Percentiles rank a stretch among this genome's conserved stretches.
Conservation (phyloP, 2,797 vertebrate genomes). For the Onychomys leucogaster region DNA sequence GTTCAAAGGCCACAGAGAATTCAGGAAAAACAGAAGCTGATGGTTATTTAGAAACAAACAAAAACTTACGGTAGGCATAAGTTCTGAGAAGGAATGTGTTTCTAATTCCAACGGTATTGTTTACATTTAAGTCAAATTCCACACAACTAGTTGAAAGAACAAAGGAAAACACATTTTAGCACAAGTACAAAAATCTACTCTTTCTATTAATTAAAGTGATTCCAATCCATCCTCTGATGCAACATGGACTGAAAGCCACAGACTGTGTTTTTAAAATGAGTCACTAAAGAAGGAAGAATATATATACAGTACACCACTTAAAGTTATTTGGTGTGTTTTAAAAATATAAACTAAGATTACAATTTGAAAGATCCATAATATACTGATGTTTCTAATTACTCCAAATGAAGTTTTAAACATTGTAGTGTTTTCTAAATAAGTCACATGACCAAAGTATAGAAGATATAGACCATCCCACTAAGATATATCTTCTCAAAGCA, state of each 20-base stretch:
- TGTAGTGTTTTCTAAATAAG: conserved; percentile 33
- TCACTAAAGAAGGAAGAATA: conserved; percentile 42
- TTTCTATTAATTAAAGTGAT: conserved; percentile 31
- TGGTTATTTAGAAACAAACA: conserved; percentile 70
- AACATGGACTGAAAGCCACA: not conserved
- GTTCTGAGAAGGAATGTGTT: conserved; percentile 98
- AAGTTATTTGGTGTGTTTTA: conserved; percentile 9
- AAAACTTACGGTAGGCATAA: conserved; percentile 94
- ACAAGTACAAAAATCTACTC: conserved; percentile 44
- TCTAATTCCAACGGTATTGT: conserved; percentile 98
- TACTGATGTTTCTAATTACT: conserved; percentile 6
- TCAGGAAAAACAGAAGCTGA: conserved; percentile 31
- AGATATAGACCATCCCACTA: conserved; percentile 33
- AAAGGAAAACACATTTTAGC: conserved; percentile 43
- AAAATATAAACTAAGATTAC: conserved; percentile 57
- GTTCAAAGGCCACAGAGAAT: conserved; percentile 54
- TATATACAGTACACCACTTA: conserved; percentile 43
- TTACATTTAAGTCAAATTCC: conserved; percentile 99
- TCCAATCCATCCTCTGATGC: not conserved
- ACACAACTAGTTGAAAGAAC: conserved; percentile 89
- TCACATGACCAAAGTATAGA: conserved; percentile 31
- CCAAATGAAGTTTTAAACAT: conserved; percentile 15
- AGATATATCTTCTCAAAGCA: not conserved
- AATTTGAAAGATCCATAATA: conserved; percentile 19
- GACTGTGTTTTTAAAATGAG: conserved; percentile 35